A percentile compares a stretch with the other conserved stretches of the same genome.
Conservation (phyloP, 2,888 invertebrate genomes). For the Zele albiditarsus region DNA sequence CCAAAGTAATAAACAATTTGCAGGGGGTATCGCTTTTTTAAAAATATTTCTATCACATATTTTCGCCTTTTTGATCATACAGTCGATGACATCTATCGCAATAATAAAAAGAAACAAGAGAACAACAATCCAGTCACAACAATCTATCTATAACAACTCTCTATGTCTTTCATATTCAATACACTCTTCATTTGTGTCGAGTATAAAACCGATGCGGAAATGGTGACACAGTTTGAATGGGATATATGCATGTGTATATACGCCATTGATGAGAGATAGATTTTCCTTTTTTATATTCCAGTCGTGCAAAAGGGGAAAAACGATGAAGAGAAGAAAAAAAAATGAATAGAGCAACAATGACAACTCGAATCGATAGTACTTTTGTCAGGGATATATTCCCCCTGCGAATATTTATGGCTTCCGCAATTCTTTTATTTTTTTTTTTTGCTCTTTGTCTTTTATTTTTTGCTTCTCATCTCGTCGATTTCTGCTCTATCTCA, state of each 20-base stretch:
- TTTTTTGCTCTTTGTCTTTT: not conserved
- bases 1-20: no score
- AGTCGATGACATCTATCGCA: no score
- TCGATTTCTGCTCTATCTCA: not conserved
- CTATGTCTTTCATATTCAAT: not conserved
- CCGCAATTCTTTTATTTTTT: conserved; percentile 4
- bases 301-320: not conserved
- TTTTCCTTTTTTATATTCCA: not conserved
- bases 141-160: not conserved
- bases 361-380: conserved; percentile 19
- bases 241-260: not conserved
- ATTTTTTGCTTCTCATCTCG: conserved; percentile 7
- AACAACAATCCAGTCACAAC: not conserved
- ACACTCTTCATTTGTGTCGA: conserved; percentile 1
- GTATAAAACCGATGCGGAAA: not conserved
- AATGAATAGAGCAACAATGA: conserved; percentile 6
- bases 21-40: no score
- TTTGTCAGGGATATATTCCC: conserved; percentile 11
- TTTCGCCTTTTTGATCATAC: no score
- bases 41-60: no score
- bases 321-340: not conserved
- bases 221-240: conserved; percentile 3
- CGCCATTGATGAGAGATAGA: not conserved
- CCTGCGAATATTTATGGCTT: conserved; percentile 23
- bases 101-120: not conserved